These are phyloP conservation scores for Onychomys leucogaster DNA, from an alignment of 2,797 vertebrate genomes.

Conservation along the genomic window DNA sequence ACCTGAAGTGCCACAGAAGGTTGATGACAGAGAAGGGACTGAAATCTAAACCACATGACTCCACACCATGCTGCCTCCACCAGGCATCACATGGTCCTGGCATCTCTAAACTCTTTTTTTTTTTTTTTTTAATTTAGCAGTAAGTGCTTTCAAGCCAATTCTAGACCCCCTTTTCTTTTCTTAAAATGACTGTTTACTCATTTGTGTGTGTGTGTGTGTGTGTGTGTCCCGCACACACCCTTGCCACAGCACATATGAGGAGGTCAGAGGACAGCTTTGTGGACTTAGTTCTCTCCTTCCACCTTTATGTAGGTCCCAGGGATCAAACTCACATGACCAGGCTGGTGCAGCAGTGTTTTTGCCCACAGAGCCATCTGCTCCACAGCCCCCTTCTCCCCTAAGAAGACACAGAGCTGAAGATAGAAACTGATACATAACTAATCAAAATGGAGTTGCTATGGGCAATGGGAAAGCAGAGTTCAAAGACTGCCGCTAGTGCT, in stretches of 20 bases:
- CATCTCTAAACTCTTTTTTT: background rate
- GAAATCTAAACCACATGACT: background rate
- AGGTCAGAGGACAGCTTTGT: background rate
- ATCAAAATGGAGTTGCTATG: background rate
- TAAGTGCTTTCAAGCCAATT: background rate
- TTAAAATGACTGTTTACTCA: background rate
- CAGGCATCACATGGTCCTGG: background rate
- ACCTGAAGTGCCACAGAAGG: background rate
- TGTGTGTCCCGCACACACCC: background rate
- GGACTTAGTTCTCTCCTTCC: background rate
- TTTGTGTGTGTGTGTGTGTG: background rate
- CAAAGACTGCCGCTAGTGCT: background rate
- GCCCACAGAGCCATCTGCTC: too few relatives aligned
- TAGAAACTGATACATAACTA: background rate
- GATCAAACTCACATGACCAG: background rate
- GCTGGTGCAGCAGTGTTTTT: background rate
- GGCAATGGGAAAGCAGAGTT: background rate
- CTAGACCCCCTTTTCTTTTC: background rate
- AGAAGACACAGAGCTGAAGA: background rate
- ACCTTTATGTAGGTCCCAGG: background rate
- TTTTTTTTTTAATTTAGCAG: background rate
- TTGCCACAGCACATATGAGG: background rate
- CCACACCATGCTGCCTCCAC: background rate
- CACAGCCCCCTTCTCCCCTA: background rate
- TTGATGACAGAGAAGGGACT: background rate